Conservation (phyloP, 1,140 invertebrate species). For the Leptopilina clavipes region DNA sequence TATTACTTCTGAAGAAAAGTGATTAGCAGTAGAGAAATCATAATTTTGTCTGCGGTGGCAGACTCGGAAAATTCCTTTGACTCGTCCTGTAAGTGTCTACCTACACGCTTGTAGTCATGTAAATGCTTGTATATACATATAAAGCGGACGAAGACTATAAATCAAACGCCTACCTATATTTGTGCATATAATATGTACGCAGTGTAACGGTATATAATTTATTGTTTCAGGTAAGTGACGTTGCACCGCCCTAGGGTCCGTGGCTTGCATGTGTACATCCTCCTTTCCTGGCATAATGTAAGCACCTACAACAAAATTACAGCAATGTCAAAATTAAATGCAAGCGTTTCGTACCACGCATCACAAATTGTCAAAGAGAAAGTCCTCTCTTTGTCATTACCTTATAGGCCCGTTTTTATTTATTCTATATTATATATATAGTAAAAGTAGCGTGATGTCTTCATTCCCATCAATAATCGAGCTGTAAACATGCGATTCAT, state of each 20-base stretch:
- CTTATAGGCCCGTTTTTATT: too few relatives aligned
- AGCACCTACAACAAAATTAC: conserved; percentile 67
- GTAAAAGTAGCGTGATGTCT: too few relatives aligned
- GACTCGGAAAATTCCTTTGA: conserved; percentile 57
- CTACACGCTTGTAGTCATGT: conserved; percentile 59
- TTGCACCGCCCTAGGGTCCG: conserved; percentile 65
- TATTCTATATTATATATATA: too few relatives aligned
- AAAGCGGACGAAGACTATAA: conserved; percentile 62
- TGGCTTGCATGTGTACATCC: conserved; percentile 63
- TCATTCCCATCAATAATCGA: too few relatives aligned
- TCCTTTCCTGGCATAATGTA: conserved; percentile 70
- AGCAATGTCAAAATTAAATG: conserved; percentile 55
- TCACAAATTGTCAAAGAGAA: conserved; percentile 44
- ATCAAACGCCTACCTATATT: conserved; percentile 66
- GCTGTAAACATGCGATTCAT: too few relatives aligned
- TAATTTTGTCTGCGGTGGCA: conserved; percentile 41
- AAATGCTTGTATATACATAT: conserved; percentile 59
- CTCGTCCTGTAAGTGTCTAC: conserved; percentile 57
- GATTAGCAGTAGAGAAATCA: conserved; percentile 11
- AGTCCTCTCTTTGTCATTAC: not conserved
- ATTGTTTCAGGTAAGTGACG: conserved; percentile 76
- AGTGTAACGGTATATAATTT: conserved; percentile 73
- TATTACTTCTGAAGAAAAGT: not conserved
- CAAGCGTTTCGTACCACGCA: conserved; percentile 45
- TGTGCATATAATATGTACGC: conserved; percentile 66